phyloP scores from a whole-genome alignment of 2,888 invertebrate genomes.

The Erynnis tages region DNA sequence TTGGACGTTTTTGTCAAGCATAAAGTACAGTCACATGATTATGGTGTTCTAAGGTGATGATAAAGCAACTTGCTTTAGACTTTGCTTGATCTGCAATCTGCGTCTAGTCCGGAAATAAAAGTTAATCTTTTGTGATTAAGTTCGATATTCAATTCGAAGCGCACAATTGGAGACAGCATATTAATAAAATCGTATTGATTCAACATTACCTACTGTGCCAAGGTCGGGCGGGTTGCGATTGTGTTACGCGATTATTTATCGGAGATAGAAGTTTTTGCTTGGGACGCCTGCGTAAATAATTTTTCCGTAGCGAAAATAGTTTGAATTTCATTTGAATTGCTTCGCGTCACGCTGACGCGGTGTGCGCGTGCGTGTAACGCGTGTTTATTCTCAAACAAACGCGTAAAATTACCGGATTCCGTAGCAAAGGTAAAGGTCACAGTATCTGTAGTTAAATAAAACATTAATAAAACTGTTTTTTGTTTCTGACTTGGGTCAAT shows the following conservation, averaged over 20 bases:
- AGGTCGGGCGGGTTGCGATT: constrained; percentile 58
- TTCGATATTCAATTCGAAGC: neutral
- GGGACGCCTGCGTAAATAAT: constrained; percentile 5
- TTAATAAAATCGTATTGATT: constrained; percentile 32
- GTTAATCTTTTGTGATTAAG: neutral
- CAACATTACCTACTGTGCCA: constrained; percentile 42
- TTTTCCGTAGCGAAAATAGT: constrained; percentile 10
- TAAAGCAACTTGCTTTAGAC: no score
- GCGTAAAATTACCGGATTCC: constrained; percentile 20
- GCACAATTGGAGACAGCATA: constrained; percentile 17
- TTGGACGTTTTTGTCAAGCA: no score
- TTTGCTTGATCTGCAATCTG: no score
- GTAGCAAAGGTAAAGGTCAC: constrained; percentile 11
- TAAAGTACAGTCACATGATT: no score
- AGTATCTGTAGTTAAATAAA: neutral
- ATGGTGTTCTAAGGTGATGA: no score
- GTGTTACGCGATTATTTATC: constrained; percentile 44
- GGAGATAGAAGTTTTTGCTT: constrained; percentile 20
- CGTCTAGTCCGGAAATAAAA: no score
- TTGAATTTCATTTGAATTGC: constrained; percentile 17
- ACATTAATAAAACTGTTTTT: neutral
- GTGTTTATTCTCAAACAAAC: constrained; percentile 31
- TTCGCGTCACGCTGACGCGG: constrained; percentile 16
- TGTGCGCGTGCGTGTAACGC: constrained; percentile 34
- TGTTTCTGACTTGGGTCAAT: no score